A percentile compares a stretch with the other conserved stretches of the same genome.
These are phyloP conservation scores for Sterna hirundo DNA, from an alignment of 2,113 vertebrate genomes.

Conservation along the genomic window DNA sequence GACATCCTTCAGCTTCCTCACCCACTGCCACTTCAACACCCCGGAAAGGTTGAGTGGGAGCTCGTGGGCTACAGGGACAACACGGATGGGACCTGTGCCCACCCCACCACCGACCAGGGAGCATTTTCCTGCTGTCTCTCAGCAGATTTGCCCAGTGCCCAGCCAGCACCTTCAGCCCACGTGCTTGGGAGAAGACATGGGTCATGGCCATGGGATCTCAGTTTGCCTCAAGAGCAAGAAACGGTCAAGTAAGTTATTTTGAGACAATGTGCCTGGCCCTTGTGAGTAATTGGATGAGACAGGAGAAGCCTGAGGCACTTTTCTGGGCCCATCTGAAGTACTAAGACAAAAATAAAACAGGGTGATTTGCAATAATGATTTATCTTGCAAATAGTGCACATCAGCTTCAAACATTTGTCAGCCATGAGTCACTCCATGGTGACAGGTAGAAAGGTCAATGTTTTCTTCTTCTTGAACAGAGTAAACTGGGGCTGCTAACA, in stretches of 20 bases:
- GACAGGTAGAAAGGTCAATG: conserved; percentile 28
- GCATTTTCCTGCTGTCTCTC: neutral
- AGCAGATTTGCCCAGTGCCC: neutral
- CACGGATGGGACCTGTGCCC: too few relatives aligned
- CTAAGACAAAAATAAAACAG: neutral
- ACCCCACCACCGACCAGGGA: neutral
- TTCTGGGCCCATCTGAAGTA: neutral
- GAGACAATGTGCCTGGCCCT: neutral
- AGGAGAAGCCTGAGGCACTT: neutral
- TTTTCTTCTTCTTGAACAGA: neutral
- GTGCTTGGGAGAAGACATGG: neutral
- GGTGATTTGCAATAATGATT: neutral
- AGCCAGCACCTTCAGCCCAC: neutral
- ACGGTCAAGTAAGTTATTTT: neutral
- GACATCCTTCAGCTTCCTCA: neutral
- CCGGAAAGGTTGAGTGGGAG: neutral
- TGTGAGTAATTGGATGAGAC: neutral
- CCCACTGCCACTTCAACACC: neutral
- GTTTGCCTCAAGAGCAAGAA: neutral
- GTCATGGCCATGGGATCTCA: neutral
- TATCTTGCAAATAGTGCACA: neutral
- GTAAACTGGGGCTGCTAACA: neutral
- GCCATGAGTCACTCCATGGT: neutral
- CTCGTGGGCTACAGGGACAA: neutral
- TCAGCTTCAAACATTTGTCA: neutral